phyloP scores from a whole-genome alignment of 2,113 vertebrate genomes.

The Ciconia boyciana region DNA sequence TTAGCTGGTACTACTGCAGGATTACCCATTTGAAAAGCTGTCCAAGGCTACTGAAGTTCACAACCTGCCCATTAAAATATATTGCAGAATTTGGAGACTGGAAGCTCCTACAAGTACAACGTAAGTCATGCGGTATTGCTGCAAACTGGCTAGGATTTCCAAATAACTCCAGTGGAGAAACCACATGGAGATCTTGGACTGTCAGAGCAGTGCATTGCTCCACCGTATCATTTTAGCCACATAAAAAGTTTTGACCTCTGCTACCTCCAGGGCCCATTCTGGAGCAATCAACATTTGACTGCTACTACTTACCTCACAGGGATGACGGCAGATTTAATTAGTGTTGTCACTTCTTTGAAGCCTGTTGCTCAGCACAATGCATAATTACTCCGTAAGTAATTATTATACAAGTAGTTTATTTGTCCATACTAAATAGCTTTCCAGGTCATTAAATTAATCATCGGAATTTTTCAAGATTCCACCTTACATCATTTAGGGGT shows the following conservation, averaged over 20 bases:
- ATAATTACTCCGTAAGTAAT: not conserved
- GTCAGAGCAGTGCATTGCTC: not conserved
- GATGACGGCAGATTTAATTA: not conserved
- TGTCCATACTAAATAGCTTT: not conserved
- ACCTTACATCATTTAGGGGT: not conserved
- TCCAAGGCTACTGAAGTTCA: not conserved
- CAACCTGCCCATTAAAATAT: not conserved
- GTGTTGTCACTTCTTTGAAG: not conserved
- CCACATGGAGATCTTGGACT: not conserved
- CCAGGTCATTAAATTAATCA: not conserved
- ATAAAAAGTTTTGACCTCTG: not conserved
- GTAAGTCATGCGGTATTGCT: not conserved
- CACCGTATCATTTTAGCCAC: not conserved
- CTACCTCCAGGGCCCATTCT: not conserved
- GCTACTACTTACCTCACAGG: not conserved
- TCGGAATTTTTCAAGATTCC: not conserved
- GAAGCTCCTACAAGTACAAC: not conserved
- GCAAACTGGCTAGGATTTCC: not conserved
- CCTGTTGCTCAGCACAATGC: not conserved
- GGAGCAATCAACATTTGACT: not conserved
- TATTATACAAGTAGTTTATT: not conserved
- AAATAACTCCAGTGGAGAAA: not conserved
- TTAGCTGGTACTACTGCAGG: not conserved
- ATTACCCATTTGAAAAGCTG: not conserved
- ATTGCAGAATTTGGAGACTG: not conserved